Evolutionary conservation across 2,888 invertebrate genomes (phyloP), one percentile per base, ranked within the genome.

Genomic region (Caenorhabditis sp.): DNA sequence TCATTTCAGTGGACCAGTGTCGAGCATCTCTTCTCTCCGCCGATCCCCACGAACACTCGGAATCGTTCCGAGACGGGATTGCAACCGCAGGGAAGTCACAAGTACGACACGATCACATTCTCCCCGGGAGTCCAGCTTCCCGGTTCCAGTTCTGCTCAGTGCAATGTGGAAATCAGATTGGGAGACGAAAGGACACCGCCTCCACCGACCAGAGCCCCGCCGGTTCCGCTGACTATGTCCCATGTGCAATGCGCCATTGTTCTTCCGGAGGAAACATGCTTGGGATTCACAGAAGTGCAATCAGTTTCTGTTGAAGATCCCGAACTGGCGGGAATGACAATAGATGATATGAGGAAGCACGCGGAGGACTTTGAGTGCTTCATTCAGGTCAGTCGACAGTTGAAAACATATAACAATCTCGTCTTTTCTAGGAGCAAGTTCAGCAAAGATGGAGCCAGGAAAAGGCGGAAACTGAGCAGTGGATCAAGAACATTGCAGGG

Each of bases 81-180:
- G 20, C 76, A 60, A 24, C 60, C 67, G 28, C 76, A 76, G 37
- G 76, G 61, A 40, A 67, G 61, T 50, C 67, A 67, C 22, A 76
- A 76, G 44, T 76, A 76, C 28, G 76, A 76, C 26, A 76, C 76
- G 4, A 67, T 76, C n/a, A 26, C 58, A 1, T 74, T 62, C 24
- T 8, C 62, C 18, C 74, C 74, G 1, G 20, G 15, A 55, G 58
- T 44, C 15, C 55, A 44, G 18, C 9, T 35, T 9, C 35, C 65
- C 1, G 32, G 18, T 1, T 60, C 74, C 15, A 40, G 28, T 11
- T 61, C 67, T 5, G 64, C 74, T 1, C 76, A 65, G 37, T 74
- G 58, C 28, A 74, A 76, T 28, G 76, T 67, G 5, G 67, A 76
- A 32, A 76, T 67, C 20, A 56, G 40, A 5, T 24, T 76, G n/a